Base-by-base conservation (phyloP, 2,888 invertebrate species). In the Tetramorium bicarinatum region DNA sequence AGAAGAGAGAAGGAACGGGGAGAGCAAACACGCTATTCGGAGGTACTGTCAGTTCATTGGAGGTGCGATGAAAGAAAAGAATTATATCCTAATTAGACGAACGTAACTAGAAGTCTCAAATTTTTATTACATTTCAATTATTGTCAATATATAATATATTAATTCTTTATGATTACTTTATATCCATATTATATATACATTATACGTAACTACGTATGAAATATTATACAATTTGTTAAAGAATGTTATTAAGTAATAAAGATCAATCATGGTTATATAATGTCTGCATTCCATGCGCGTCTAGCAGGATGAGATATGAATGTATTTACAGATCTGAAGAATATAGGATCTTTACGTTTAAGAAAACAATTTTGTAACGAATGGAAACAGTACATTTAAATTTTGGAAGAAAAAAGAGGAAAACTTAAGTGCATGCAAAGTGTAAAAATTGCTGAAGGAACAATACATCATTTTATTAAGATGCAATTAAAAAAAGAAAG, bases 241-340 rank as follows among this genome's bases (percentile, higher is more conserved):
- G 81, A 91, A 91, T 91, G 89, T 91, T 91, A 89, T 82, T 88
- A 83, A 84, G 89, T 88, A 91, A 91, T 90, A 91, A 91, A 90
- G 87, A 88, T 89, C 83, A 84, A 87, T 87, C 87, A 85, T 86
- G 84, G 88, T 89, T 89, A 87, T 87, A 88, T 89, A 83, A 83
- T 79, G 21, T 59, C 1, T 29, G 13, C 15, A 13, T 67, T 29
- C 18, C 0, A 67, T 18, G 18, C 13, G 18, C 3, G 2, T 29
- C 18, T 44, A 25, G 8, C 13, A 41, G 7, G 13, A 41, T 7
- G 2, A 56, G 11, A 47, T 47, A 25, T 0, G 15, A 66, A 66
- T 44, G 8, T 44, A 66, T 13, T 34, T 18, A 8, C 34, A 34
- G 9, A 34, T 1, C 6, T n/a, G 13, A 62, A 7, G 21, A 41